A percentile compares a stretch with the other conserved stretches of the same genome.
Evolutionary conservation across 1,140 invertebrate genomes (phyloP).

Genomic region (Paracyclopina nana): DNA sequence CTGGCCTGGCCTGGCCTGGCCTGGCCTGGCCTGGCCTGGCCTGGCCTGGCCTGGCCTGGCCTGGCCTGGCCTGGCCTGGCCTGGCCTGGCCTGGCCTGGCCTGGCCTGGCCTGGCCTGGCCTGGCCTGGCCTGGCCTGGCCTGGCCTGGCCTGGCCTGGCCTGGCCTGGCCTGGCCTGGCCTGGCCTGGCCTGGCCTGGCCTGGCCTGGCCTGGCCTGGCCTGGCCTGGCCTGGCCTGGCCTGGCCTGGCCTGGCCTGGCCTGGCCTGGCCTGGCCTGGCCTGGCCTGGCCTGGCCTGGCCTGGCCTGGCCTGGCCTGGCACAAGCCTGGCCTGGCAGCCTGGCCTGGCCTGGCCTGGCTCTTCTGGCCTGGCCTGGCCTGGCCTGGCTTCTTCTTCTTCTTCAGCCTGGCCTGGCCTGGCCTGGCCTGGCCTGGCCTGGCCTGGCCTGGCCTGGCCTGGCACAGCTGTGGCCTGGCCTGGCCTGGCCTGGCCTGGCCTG

Average conservation of each 20-base stretch:
- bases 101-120: constrained; percentile 18
- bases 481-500: constrained; percentile 21
- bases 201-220: constrained; percentile 20
- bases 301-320: constrained; percentile 21
- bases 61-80: constrained; percentile 17
- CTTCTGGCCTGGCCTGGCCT: constrained; percentile 20
- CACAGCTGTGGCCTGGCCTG: constrained; percentile 21
- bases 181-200: constrained; percentile 18
- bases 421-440: constrained; percentile 22
- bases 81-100: constrained; percentile 21
- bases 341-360: too few relatives aligned
- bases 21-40: constrained; percentile 18
- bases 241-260: constrained; percentile 13
- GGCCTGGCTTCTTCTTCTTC: constrained; percentile 20
- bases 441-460: too few relatives aligned
- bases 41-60: constrained; percentile 17
- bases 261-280: constrained; percentile 19
- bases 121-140: constrained; percentile 19
- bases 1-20: constrained; percentile 20
- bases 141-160: constrained; percentile 20
- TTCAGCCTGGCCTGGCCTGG: too few relatives aligned
- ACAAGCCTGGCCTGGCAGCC: constrained; percentile 13
- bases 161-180: constrained; percentile 21
- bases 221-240: constrained; percentile 21
- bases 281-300: constrained; percentile 19